Evolutionary conservation across 2,797 vertebrate genomes (phyloP), one percentile per base, ranked within the genome.

Genomic region (Crenuchus spilurus): DNA sequence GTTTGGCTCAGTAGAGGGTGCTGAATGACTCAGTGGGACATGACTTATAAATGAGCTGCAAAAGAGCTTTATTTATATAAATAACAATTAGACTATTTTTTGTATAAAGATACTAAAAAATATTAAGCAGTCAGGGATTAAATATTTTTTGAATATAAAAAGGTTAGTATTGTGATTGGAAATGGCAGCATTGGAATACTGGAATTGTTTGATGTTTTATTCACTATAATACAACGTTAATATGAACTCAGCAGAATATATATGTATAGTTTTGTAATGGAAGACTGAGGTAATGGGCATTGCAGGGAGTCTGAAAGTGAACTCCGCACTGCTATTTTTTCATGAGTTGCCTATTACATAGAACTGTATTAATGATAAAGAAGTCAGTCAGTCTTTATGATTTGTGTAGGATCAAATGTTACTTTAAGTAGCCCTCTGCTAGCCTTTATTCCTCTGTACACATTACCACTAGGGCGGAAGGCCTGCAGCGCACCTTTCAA

Each of bases 401-500:
- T 60, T 58, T 31, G 61, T 67, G 64, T 52, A 62, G 67, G 71
- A 83, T 75, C 64, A 73, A 68, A 52, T 66, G 69, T 78, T 80
- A 73, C 55, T 66, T 70, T 54, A 58, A 73, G 66, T 68, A 57
- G 71, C 57, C 46, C 42, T 54, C 37, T 13, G 49, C 26, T 28
- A 46, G 65, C 65, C 61, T 79, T 72, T 72, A 68, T 70, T 75
- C 31, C 48, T 46, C 28, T 65, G 31, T 49, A 33, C 44, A 75
- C 67, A 77, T 77, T 37, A 54, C 62, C 72, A 46, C 35, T 44
- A 71, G 62, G 75, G 72, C 33, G 66, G 66, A 76, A 61, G 75
- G 67, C 60, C 70, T 35, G 75, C 63, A 66, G 63, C 41, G 66
- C 77, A 77, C 75, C 75, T 74, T 83, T 83, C 71, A 80, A 74